phyloP scores from a whole-genome alignment of 2,113 vertebrate species.

The Procavia capensis region DNA sequence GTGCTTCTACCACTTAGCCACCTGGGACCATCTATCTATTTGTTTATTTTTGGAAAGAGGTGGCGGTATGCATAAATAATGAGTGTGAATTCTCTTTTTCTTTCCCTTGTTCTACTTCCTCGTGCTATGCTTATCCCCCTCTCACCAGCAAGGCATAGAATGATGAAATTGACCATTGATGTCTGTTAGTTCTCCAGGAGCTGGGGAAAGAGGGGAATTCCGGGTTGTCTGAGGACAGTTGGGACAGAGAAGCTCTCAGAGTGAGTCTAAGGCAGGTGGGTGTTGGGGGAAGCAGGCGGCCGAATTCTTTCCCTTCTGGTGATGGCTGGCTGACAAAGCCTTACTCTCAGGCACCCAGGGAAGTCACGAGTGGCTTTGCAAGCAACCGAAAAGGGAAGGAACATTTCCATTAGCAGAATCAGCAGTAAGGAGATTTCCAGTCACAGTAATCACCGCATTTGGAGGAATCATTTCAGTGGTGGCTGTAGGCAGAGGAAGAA shows the following conservation, averaged over 20 bases:
- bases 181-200: slow-evolving; percentile 19
- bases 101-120: not conserved
- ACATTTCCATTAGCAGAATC: slow-evolving; percentile 88
- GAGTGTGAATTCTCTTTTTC: not conserved
- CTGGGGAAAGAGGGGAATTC: not conserved
- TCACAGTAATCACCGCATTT: slow-evolving; percentile 87
- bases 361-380: slow-evolving; percentile 81
- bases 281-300: slow-evolving; percentile 18
- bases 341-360: slow-evolving; percentile 70
- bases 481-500: slow-evolving; percentile 67
- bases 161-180: slow-evolving; percentile 68
- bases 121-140: not conserved
- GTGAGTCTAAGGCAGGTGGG: slow-evolving; percentile 62
- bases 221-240: slow-evolving; percentile 77
- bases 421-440: slow-evolving; percentile 87
- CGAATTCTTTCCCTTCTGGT: slow-evolving; percentile 58
- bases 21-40: slow-evolving; percentile 56
- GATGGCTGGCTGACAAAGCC: slow-evolving; percentile 73
- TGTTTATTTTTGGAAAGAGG: slow-evolving; percentile 39
- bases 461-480: slow-evolving; percentile 83
- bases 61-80: slow-evolving; percentile 57
- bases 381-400: slow-evolving; percentile 83
- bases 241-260: slow-evolving; percentile 60
- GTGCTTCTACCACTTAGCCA: not conserved
- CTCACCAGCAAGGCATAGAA: not conserved